Evolutionary conservation across 1,140 invertebrate genomes (phyloP), one percentile per base, ranked within the genome.

Genomic region (Pogonus chalceus): DNA sequence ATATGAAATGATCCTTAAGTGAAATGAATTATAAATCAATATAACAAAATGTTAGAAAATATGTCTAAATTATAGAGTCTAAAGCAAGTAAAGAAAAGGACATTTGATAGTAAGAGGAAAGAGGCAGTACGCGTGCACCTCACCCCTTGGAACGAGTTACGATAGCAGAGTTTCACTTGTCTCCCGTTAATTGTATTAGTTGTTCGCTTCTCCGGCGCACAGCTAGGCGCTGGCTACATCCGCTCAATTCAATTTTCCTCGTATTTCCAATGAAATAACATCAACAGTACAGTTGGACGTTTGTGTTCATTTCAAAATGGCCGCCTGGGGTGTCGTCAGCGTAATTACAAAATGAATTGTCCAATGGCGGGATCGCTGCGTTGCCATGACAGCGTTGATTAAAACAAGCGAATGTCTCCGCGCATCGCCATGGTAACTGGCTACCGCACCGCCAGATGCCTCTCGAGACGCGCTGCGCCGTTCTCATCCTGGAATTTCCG

Each of bases 321-420:
- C 68, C 67, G 68, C 68, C 68, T 67, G 58, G 68, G 68, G 68
- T 70, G 68, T 70, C 68, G 68, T 70, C 68, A 68, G 64, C 67
- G 68, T 70, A 70, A 70, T 70, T 70, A 70, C 68, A 65, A 70
- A 70, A 70, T 70, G 68, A 70, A 70, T 70, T 70, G 68, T 69
- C 68, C 68, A 70, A 70, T 70, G 68, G 68, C 68, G 66, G 68
- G 67, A 67, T 68, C 9, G 37, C 68, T 68, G 64, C 63, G 68
- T 69, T 69, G 64, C 68, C 68, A 69, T 69, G 68, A 69, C 68
- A 67, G 68, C 68, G 65, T 68, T 69, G 68, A 69, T 69, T 69
- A 69, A 69, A 69, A 69, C 68, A 67, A 69, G 68, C 64, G 64
- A 65, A 68, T 65, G 65, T 69, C 66, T 68, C 66, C 51, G 59